Evolutionary conservation across 2,113 vertebrate species (phyloP).

Genomic region (Elaphurus davidianus): DNA sequence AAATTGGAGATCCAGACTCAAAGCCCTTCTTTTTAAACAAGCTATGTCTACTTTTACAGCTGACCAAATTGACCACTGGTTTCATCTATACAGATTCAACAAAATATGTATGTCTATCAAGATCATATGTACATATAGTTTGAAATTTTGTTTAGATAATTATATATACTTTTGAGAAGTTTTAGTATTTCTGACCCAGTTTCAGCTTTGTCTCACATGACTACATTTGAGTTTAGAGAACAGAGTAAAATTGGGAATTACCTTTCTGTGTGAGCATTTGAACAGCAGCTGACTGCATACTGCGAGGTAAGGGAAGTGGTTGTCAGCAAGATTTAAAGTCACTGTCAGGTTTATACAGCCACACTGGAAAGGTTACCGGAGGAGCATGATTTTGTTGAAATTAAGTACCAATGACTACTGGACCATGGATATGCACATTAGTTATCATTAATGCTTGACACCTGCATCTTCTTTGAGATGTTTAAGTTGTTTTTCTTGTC

Average conservation of each 20-base stretch:
- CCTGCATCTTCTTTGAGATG: constrained; percentile 56
- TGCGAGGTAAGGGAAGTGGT: constrained; percentile 58
- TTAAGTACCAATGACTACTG: constrained; percentile 57
- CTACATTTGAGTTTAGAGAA: not conserved
- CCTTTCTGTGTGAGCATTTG: constrained; percentile 15
- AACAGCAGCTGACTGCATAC: constrained; percentile 39
- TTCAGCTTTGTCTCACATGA: constrained; percentile 24
- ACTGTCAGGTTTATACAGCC: constrained; percentile 66
- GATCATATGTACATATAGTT: not conserved
- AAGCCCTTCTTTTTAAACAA: not conserved
- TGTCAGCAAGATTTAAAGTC: constrained; percentile 76
- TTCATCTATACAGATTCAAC: not conserved
- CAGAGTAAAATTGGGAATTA: not conserved
- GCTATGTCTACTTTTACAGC: not conserved
- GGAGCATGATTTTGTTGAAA: constrained; percentile 58
- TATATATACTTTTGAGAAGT: constrained; percentile 35
- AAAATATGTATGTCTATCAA: not conserved
- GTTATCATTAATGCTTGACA: constrained; percentile 73
- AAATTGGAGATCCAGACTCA: not conserved
- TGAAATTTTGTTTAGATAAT: not conserved
- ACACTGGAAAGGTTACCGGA: constrained; percentile 21
- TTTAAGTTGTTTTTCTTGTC: constrained; percentile 50
- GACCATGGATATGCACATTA: constrained; percentile 15
- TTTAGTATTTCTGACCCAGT: constrained; percentile 36
- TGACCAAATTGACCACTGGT: not conserved